Evolutionary conservation across 2,113 vertebrate genomes (phyloP).

Genomic region (Todiramphus saurophagus): DNA sequence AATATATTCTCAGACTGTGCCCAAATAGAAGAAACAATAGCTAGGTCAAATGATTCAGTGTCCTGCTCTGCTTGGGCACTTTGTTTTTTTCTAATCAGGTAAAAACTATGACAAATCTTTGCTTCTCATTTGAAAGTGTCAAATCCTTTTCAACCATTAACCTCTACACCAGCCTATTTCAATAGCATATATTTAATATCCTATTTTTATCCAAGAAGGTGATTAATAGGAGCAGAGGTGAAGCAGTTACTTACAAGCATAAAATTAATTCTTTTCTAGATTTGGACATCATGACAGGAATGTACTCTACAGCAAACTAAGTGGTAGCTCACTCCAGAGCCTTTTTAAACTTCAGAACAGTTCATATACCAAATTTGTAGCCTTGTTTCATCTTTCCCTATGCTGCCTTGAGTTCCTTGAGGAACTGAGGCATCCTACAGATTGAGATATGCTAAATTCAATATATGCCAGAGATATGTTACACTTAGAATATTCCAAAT

Average conservation of each 20-base stretch:
- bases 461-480: neutral
- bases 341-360: neutral
- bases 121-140: neutral
- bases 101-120: neutral
- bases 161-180: neutral
- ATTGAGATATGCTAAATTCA: neutral
- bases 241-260: neutral
- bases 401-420: neutral
- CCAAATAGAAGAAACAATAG: neutral
- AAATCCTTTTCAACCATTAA: neutral
- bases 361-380: neutral
- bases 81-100: neutral
- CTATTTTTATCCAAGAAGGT: neutral
- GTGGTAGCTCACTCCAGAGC: neutral
- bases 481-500: neutral
- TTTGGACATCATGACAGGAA: neutral
- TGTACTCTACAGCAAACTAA: neutral
- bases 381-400: neutral
- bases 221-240: neutral
- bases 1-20: neutral
- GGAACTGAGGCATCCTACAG: neutral
- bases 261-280: neutral
- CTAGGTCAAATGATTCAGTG: neutral
- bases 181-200: neutral
- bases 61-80: neutral